These are phyloP conservation scores for Dolomedes plantarius DNA, from an alignment of 2,888 invertebrate species.

Conservation along the genomic window DNA sequence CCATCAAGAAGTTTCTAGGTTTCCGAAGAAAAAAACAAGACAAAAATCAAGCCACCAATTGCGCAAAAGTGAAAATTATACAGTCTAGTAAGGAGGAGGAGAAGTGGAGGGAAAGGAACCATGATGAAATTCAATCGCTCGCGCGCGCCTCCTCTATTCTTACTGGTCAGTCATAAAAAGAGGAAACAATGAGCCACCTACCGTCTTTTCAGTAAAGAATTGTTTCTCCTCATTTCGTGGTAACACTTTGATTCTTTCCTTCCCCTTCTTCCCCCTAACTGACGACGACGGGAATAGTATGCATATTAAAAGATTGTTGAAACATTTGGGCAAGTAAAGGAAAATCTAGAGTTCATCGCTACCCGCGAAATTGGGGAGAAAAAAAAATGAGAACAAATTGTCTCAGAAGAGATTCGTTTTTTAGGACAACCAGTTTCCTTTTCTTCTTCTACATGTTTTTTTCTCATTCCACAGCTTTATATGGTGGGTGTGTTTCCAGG, in stretches of 20 bases:
- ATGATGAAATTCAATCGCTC: not conserved
- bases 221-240: not conserved
- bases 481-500: not conserved
- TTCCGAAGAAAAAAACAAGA: too few relatives aligned
- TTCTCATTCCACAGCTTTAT: not conserved
- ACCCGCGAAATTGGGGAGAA: not conserved
- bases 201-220: not conserved
- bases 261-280: not conserved
- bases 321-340: not conserved
- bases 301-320: slow-evolving; percentile 12
- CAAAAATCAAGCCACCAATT: too few relatives aligned
- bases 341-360: not conserved
- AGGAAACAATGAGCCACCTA: not conserved
- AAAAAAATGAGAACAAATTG: not conserved
- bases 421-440: not conserved
- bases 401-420: not conserved
- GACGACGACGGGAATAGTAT: not conserved
- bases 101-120: not conserved
- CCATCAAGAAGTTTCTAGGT: too few relatives aligned
- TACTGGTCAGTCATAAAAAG: too few relatives aligned
- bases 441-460: not conserved
- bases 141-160: too few relatives aligned
- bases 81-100: not conserved
- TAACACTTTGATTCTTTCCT: not conserved
- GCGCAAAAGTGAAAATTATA: not conserved